A percentile compares a stretch with the other conserved stretches of the same genome.
These are phyloP conservation scores for Coptodon rendalli DNA, from an alignment of 2,113 vertebrate species.

Conservation along the genomic window DNA sequence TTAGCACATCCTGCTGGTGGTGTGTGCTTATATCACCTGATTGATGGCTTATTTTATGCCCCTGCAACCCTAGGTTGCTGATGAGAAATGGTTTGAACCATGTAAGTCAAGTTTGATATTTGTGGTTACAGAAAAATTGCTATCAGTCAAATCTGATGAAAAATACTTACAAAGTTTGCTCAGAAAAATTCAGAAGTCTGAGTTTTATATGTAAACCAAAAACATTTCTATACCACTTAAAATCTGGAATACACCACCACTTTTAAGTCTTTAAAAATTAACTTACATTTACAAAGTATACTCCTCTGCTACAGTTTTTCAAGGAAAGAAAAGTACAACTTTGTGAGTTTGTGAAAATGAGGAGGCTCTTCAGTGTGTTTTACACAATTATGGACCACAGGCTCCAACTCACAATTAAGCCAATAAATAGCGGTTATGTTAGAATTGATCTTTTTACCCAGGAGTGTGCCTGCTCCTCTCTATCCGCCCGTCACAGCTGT, in stretches of 20 bases:
- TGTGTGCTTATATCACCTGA: background rate
- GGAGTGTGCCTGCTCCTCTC: background rate
- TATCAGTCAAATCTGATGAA: background rate
- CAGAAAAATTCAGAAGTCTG: background rate
- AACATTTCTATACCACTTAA: background rate
- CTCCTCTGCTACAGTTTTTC: background rate
- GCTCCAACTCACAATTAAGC: background rate
- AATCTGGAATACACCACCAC: background rate
- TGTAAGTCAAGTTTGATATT: background rate
- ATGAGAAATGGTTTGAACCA: background rate
- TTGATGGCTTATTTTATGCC: background rate
- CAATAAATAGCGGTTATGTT: background rate
- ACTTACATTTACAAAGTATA: background rate
- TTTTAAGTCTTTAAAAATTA: background rate
- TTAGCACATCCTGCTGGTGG: background rate
- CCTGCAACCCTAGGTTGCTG: background rate
- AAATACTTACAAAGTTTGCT: background rate
- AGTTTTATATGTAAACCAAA: background rate
- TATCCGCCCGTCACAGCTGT: background rate
- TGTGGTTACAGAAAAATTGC: background rate
- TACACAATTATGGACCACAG: background rate
- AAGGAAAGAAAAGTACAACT: background rate
- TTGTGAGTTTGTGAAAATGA: background rate
- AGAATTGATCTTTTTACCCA: background rate
- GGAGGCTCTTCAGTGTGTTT: background rate